Conservation (phyloP, 2,113 vertebrate genomes). For the Camelus bactrianus region DNA sequence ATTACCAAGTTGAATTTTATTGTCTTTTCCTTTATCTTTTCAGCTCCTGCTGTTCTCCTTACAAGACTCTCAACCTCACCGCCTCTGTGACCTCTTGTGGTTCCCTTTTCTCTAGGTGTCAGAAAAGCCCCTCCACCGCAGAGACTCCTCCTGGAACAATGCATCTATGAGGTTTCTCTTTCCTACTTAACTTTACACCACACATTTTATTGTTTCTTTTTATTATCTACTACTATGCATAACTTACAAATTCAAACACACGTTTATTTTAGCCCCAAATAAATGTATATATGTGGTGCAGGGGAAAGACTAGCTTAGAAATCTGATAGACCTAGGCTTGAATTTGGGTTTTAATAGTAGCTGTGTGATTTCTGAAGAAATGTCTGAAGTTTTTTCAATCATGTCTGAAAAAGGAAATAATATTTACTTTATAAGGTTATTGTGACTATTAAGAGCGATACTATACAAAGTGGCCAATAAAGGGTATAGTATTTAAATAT, state of each 20-base stretch:
- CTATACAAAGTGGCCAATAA: not conserved
- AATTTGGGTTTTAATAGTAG: not conserved
- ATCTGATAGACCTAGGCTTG: not conserved
- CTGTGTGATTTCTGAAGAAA: not conserved
- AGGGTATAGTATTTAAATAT: not conserved
- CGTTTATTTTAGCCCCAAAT: not conserved
- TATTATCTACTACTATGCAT: not conserved
- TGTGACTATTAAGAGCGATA: not conserved
- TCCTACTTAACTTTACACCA: not conserved
- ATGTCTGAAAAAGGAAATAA: not conserved
- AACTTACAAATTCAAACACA: not conserved
- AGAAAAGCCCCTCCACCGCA: not conserved
- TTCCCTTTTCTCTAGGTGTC: no score
- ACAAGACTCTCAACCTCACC: fast-evolving
- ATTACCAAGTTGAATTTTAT: not conserved
- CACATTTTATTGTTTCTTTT: not conserved
- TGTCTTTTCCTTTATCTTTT: not conserved
- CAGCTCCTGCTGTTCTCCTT: not conserved
- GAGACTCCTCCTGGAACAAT: not conserved
- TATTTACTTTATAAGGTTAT: not conserved
- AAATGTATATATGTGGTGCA: not conserved
- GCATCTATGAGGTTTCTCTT: not conserved
- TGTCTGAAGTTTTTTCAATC: not conserved
- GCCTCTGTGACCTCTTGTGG: not conserved
- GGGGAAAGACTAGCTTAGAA: not conserved